These are phyloP conservation scores for Metacarcinus magister DNA, from an alignment of 2,888 invertebrate genomes.

Conservation along the genomic window DNA sequence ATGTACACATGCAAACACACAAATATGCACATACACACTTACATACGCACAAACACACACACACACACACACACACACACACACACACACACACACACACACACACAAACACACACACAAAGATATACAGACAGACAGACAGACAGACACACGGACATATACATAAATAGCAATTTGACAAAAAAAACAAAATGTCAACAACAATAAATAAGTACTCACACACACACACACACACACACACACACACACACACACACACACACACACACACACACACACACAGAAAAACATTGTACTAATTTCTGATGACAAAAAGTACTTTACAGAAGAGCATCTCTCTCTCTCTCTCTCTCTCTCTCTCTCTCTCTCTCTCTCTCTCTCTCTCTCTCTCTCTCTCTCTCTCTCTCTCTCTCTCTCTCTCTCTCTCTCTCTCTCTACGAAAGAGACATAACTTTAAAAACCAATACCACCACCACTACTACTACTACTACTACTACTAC, in stretches of 20 bases:
- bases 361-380: slow-evolving; percentile 37
- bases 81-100: neutral
- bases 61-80: no score
- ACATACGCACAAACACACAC: no score
- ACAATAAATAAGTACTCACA: neutral
- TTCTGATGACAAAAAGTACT: no score
- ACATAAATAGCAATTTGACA: neutral
- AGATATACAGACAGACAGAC: no score
- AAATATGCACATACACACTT: no score
- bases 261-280: neutral
- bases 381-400: no score
- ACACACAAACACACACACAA: no score
- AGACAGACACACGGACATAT: neutral
- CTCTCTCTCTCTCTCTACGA: no score
- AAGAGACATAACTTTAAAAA: no score
- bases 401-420: no score
- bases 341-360: slow-evolving; percentile 36
- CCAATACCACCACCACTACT: neutral
- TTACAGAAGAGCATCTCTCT: neutral
- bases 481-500: neutral
- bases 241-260: slow-evolving; percentile 11
- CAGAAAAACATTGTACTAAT: neutral
- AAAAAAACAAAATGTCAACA: neutral
- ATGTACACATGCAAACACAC: neutral
- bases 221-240: slow-evolving; percentile 26